Evolutionary conservation across 2,888 invertebrate species (phyloP), one percentile per base, ranked within the genome.

Genomic region (Chrysolina americana): DNA sequence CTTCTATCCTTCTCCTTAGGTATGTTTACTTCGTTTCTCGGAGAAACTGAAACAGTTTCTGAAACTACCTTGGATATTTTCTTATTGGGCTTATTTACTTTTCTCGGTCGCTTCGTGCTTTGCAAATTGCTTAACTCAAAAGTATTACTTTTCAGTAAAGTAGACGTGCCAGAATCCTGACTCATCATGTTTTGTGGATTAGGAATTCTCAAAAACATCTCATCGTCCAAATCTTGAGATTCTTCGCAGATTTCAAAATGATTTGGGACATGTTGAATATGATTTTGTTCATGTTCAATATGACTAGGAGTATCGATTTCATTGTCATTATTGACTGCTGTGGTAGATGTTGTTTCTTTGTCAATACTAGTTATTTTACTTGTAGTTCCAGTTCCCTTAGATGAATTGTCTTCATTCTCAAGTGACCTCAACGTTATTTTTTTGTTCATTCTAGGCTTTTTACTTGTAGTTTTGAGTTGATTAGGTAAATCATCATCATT

Each of bases 171-270:
- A 8, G 59, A 59, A 59, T 59, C 23, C 36, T 59, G 59, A 36
- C 36, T 59, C 0, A 59, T 10, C 28, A 36, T 59, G 17, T 53
- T 21, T 53, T 36, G 28, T 28, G 28, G 23, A 6, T 36, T 17
- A 28, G 59, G 28, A 2, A n/a, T 36, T n/a, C 59, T 59, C 59
- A 59, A 59, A 59, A 23, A 59, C 28, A 28, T 36, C 2, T 59
- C 59, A 17, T 50, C 19, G 36, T 36, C 59, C 28, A 28, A 15
- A 36, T 59, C 28, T 59, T 36, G 59, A n/a, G 15, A n/a, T 5
- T n/a, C 36, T n/a, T 59, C 9, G 1, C 15, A 8, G 8, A 8
- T 36, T n/a, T 10, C 59, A 59, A 28, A 59, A 15, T 36, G 28
- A 11, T 28, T 36, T 6, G n/a, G 28, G 23, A 36, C n/a, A 36